Evolutionary conservation across 2,797 vertebrate species (phyloP).

Genomic region (Nothura maculosa): DNA sequence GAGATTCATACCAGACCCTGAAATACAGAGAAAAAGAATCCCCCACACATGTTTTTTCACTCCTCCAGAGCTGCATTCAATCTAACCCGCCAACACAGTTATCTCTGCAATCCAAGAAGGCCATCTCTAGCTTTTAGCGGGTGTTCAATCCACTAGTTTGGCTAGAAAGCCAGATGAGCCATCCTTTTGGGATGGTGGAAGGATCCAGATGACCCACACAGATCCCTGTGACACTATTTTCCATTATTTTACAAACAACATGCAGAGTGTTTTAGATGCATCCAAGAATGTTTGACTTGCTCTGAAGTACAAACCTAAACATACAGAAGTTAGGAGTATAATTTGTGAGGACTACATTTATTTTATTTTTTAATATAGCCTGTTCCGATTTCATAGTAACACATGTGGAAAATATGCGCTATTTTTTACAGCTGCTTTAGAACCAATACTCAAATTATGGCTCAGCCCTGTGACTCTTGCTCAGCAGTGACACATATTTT

Average conservation of each 20-base stretch:
- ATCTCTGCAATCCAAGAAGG: background rate
- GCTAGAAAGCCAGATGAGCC: background rate
- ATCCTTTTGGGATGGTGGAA: background rate
- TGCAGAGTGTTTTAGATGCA: background rate
- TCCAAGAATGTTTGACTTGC: background rate
- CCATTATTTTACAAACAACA: background rate
- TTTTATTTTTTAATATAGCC: background rate
- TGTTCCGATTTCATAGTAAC: background rate
- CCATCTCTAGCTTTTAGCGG: background rate
- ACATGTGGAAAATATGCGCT: background rate
- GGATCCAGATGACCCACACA: background rate
- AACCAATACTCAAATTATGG: background rate
- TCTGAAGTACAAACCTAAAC: background rate
- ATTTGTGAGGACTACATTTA: background rate
- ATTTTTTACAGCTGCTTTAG: background rate
- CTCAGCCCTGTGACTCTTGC: background rate
- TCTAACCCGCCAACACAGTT: background rate
- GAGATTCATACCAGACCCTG: background rate
- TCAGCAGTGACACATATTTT: background rate
- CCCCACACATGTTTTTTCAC: background rate
- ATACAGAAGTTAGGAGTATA: background rate
- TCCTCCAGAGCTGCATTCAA: background rate
- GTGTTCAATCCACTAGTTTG: background rate
- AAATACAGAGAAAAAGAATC: accelerated
- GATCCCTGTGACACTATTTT: background rate